phyloP scores from a whole-genome alignment of 2,888 invertebrate genomes.

The Hermodice carunculata region DNA sequence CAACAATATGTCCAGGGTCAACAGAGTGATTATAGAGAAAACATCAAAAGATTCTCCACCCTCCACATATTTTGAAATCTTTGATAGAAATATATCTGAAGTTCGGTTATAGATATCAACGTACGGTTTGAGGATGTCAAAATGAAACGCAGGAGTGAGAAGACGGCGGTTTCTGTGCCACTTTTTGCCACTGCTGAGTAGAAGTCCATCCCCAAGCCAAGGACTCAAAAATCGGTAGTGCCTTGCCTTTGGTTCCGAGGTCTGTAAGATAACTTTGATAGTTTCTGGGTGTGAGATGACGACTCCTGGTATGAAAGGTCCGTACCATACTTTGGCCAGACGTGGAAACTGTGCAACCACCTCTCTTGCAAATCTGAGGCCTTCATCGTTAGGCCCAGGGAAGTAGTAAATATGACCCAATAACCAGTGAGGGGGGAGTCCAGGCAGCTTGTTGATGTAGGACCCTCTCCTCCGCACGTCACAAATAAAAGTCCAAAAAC shows the following conservation, averaged over 20 bases:
- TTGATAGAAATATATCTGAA: conserved; percentile 43
- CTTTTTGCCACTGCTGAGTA: conserved; percentile 40
- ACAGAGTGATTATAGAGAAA: conserved; percentile 41
- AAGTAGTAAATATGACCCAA: not conserved
- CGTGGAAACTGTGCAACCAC: too few relatives aligned
- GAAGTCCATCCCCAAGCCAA: conserved; percentile 47
- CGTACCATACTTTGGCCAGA: not conserved
- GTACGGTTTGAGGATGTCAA: conserved; percentile 45
- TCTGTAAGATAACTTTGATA: not conserved
- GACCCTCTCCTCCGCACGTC: too few relatives aligned
- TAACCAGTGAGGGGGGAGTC: too few relatives aligned
- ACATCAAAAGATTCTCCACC: conserved; percentile 47
- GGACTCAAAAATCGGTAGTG: too few relatives aligned
- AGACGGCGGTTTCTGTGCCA: conserved; percentile 44
- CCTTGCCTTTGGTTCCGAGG: conserved; percentile 1
- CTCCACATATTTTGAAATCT: conserved; percentile 32
- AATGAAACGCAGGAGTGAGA: conserved; percentile 48
- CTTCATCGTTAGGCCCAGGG: conserved; percentile 14
- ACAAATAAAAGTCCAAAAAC: too few relatives aligned
- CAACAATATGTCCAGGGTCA: conserved; percentile 54
- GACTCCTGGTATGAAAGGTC: conserved; percentile 4
- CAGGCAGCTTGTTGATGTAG: too few relatives aligned
- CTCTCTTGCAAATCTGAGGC: conserved; percentile 5
- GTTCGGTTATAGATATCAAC: conserved; percentile 41
- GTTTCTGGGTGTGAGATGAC: not conserved